Base-by-base conservation (phyloP, 2,888 invertebrate species). In the Lochmaea capreae region DNA sequence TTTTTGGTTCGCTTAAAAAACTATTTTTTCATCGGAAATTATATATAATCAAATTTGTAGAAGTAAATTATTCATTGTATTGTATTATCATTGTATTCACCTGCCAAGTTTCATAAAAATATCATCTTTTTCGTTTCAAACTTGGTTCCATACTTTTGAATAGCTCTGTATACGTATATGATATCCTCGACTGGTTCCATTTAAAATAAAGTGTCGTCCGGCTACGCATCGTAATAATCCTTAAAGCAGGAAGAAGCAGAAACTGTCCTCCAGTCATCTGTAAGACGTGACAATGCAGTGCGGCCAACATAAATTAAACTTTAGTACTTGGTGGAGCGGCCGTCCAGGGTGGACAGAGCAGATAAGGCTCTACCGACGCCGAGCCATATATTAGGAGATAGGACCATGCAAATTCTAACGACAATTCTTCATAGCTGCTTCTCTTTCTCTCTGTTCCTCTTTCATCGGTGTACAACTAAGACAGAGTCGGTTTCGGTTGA, bases 221-320 rank as follows among this genome's bases (percentile, higher is more conserved):
- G 6, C 57, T 12, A 67, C 57, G 66, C 22, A 42, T 57, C 54
- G 52, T 66, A 54, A 57, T 57, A 67, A 57, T 26, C 61, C 49
- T 39, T 33, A 54, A 52, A 70, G 62, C 43, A 63, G 62, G 63
- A 70, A 70, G 69, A 18, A 65, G 67, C 74, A 71, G 71, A 68
- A 67, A 78, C 76, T 71, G 71, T 74, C 83, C 83, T 81, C 14
- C 84, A 84, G 86, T 86, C 86, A 86, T 86, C 87, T 85, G 86
- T 86, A 87, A 87, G 87, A 87, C 85, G 86, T 87, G 87, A 87
- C 87, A 87, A 87, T 87, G 87, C 86, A 84, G 84, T 82, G 85
- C 83, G 82, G 83, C 80, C 83, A 82, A 83, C 85, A 87, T 87
- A 87, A 87, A 87, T 87, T 87, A 87, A 87, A 87, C 87, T 87